These are phyloP conservation scores for Hetaerina titia DNA, from an alignment of 2,888 invertebrate genomes.

Conservation along the genomic window DNA sequence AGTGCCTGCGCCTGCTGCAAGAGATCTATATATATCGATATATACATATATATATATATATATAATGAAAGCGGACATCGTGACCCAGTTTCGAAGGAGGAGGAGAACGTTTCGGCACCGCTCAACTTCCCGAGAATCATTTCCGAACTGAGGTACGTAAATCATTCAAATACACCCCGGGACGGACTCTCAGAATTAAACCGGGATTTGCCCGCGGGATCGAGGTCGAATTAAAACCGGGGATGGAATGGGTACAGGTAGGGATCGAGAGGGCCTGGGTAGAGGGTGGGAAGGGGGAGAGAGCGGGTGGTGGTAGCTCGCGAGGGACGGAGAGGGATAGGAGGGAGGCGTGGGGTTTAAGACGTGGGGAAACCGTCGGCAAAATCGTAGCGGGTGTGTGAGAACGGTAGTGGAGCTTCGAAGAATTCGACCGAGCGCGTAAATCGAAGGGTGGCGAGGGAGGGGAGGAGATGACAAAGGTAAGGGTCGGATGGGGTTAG, in stretches of 20 bases:
- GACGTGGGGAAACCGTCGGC: no score
- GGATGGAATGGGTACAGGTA: not conserved
- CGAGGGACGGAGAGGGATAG: not conserved
- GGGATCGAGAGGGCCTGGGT: not conserved
- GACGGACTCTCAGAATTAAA: not conserved
- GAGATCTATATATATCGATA: no score
- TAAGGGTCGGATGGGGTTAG: no score
- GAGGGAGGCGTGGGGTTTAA: not conserved
- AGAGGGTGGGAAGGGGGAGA: not conserved
- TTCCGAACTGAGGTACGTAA: not conserved
- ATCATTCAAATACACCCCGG: not conserved
- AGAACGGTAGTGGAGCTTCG: no score
- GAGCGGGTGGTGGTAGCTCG: no score
- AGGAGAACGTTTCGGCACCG: not conserved
- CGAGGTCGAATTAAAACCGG: not conserved
- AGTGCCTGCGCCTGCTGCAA: no score
- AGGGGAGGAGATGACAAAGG: no score
- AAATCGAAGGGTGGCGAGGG: no score
- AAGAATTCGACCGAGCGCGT: no score
- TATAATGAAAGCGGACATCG: not conserved
- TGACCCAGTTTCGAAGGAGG: not conserved
- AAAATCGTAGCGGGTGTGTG: no score
- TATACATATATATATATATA: no score
- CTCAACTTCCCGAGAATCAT: not conserved
- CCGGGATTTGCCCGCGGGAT: not conserved